A percentile compares a stretch with the other conserved stretches of the same genome.
Conservation (phyloP, 2,797 vertebrate species). For the Microctenopoma steveboyesi region DNA sequence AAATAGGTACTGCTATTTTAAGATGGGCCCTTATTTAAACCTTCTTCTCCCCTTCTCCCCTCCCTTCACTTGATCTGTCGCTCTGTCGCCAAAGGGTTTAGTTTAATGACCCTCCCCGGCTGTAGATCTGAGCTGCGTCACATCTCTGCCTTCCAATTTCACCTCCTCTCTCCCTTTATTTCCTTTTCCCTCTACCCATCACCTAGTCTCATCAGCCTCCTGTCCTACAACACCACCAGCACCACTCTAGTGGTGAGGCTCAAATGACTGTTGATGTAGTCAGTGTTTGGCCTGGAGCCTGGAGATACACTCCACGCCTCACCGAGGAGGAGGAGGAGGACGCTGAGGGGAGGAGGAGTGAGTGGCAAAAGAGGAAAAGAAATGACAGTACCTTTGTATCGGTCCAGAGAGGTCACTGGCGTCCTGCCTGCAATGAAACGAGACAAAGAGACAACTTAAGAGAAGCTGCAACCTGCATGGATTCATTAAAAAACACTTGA, state of each 20-base stretch:
- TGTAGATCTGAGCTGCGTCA: constrained; percentile 71
- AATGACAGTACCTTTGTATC: constrained; percentile 82
- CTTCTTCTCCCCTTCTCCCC: constrained; percentile 32
- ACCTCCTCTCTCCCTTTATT: constrained; percentile 27
- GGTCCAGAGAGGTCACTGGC: constrained; percentile 84
- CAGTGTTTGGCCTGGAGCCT: constrained; percentile 37
- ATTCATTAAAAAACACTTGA: background rate
- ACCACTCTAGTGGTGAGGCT: background rate
- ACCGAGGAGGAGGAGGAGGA: constrained; percentile 17
- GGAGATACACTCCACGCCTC: constrained; percentile 24
- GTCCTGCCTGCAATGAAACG: constrained; percentile 83
- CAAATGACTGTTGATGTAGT: constrained; percentile 19
- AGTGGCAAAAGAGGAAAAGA: background rate
- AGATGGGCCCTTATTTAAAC: constrained; percentile 77
- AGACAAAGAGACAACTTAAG: constrained; percentile 12
- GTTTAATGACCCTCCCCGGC: constrained; percentile 79
- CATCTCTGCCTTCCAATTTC: constrained; percentile 65
- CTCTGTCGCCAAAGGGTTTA: constrained; percentile 75
- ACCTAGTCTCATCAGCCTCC: constrained; percentile 40
- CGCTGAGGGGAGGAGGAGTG: background rate
- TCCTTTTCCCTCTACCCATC: constrained; percentile 16
- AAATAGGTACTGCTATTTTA: constrained; percentile 82
- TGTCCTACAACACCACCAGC: constrained; percentile 2
- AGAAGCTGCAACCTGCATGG: background rate
- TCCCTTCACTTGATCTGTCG: constrained; percentile 60